Evolutionary conservation across 2,113 vertebrate genomes (phyloP), one percentile per base, ranked within the genome.

Genomic region (Microtus montanus): DNA sequence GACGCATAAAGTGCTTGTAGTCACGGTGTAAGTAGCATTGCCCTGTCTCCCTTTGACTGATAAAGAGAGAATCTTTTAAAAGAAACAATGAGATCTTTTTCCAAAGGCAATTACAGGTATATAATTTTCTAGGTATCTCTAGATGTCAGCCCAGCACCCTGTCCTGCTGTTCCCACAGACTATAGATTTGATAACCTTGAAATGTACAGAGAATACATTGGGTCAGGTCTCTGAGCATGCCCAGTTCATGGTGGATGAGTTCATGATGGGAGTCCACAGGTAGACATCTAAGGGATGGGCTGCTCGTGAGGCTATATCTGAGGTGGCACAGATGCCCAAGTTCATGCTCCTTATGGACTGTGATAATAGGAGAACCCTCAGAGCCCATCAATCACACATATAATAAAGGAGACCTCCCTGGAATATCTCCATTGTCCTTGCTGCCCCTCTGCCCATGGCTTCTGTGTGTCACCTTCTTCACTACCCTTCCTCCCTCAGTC

Each of bases 141-240:
- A 58, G 19, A 28, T 68, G 38, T 74, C 64, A 80, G 22, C 10
- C 2, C 38, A 9, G 13, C 0, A 44, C 35, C 28, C 17, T 52
- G 1, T n/a, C 12, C 5, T 35, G 38, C 15, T 19, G 2, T 63
- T 61, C 1, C 10, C 7, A 19, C 17, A 8, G 14, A 38, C 44
- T 5, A 17, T 1, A 85, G n/a, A 79, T 44, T 41, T 49, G 64
- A 11, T 84, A 33, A 61, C 30, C n/a, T 35, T 41, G 6, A 79
- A 22, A 7, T 47, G 19, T 12, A 54, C 4, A 44, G 70, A 54
- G 30, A 71, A 44, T 14, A 77, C 11, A 3, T 5, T 7, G n/a
- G 7, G 24, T 64, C 24, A 7, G 35, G 1, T 20, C 10, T n/a
- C 22, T 26, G n/a, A 35, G 8, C 8, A 12, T 70, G 12, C 33